Percentiles rank a stretch among this genome's conserved stretches.
phyloP scores from a whole-genome alignment of 2,113 vertebrate genomes.

The Oceanodroma tethys region DNA sequence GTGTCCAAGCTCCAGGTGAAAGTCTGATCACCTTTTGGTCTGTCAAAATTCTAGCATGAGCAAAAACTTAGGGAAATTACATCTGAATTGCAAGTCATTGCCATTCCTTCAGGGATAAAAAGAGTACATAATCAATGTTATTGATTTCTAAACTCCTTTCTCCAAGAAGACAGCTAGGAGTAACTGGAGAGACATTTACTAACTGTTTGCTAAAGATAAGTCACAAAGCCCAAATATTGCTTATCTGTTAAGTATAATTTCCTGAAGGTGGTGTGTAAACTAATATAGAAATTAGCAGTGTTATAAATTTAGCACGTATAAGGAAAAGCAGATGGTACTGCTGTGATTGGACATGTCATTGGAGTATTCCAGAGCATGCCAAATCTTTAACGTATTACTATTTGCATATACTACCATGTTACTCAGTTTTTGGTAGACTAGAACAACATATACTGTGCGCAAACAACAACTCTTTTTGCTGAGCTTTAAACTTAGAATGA shows the following conservation, averaged over 20 bases:
- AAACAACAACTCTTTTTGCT: not conserved
- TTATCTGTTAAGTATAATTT: conserved; percentile 39
- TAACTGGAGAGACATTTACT: conserved; percentile 46
- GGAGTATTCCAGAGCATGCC: not conserved
- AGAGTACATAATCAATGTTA: not conserved
- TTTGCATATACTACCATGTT: not conserved
- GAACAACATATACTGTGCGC: not conserved
- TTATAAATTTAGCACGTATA: conserved; percentile 31
- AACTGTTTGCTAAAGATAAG: conserved; percentile 39
- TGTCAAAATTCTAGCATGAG: not conserved
- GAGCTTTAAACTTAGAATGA: not conserved
- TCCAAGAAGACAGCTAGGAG: not conserved
- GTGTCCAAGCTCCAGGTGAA: not conserved
- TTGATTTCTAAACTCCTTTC: conserved; percentile 26
- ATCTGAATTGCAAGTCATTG: conserved; percentile 4
- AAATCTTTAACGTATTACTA: conserved; percentile 1
- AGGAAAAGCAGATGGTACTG: conserved; percentile 32
- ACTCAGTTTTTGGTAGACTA: not conserved
- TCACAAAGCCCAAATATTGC: conserved; percentile 15
- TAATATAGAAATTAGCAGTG: conserved; percentile 9
- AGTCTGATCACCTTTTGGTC: not conserved
- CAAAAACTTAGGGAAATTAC: not conserved
- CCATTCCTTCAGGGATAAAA: not conserved
- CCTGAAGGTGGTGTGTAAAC: not conserved
- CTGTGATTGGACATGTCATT: not conserved